Percentiles rank a stretch among this genome's conserved stretches.
phyloP scores from a whole-genome alignment of 2,888 invertebrate genomes.

The Heliconius ismenius region DNA sequence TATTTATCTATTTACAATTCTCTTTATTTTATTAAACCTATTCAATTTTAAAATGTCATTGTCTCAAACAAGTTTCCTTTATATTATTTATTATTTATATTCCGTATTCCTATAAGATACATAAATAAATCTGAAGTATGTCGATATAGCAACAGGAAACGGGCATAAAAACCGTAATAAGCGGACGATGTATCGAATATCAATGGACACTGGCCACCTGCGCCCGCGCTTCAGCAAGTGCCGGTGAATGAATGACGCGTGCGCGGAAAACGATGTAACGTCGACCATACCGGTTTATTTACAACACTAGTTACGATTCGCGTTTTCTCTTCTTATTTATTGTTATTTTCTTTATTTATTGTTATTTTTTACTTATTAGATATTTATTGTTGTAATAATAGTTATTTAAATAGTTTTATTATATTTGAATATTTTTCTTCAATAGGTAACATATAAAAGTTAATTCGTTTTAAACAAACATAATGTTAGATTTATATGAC shows the following conservation, averaged over 20 bases:
- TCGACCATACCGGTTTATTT: conserved; percentile 36
- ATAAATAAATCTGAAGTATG: conserved; percentile 48
- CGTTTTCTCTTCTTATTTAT: conserved; percentile 25
- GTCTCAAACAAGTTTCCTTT: conserved; percentile 34
- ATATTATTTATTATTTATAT: no score
- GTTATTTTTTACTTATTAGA: background rate
- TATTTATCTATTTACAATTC: no score
- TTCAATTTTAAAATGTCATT: conserved; percentile 13
- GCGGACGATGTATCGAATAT: conserved; percentile 51
- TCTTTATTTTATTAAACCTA: background rate
- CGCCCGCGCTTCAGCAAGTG: conserved; percentile 49
- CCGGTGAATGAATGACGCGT: conserved; percentile 46
- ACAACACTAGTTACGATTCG: conserved; percentile 25
- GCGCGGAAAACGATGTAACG: conserved; percentile 46
- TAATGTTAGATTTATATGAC: conserved; percentile 36
- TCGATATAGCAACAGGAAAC: conserved; percentile 50
- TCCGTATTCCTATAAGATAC: conserved; percentile 18
- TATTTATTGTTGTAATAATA: background rate
- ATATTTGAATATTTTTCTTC: background rate
- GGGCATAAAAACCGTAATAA: conserved; percentile 51
- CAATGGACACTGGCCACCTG: conserved; percentile 51
- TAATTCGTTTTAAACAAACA: conserved; percentile 11
- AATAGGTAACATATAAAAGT: background rate
- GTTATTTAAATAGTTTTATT: background rate
- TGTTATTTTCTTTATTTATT: background rate